A percentile compares a stretch with the other conserved stretches of the same genome.
Conservation (phyloP, 2,113 vertebrate genomes). For the Cepphus grylle region DNA sequence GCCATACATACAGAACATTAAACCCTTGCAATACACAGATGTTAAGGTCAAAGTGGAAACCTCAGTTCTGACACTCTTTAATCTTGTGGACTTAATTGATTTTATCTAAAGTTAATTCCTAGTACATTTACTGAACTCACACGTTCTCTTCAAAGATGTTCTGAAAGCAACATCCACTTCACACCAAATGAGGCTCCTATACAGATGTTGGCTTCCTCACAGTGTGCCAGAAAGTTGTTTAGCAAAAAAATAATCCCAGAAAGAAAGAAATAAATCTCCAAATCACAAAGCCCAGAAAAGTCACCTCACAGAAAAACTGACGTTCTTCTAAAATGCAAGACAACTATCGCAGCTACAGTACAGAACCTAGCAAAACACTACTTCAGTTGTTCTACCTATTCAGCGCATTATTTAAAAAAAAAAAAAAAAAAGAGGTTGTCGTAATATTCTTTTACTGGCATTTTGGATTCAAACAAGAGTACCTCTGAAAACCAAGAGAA, state of each 20-base stretch:
- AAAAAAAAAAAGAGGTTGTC: not conserved
- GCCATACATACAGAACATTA: not conserved
- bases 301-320: not conserved
- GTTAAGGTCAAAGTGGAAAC: not conserved
- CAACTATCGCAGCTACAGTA: not conserved
- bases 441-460: not conserved
- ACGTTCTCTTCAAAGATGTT: not conserved
- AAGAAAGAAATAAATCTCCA: not conserved
- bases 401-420: not conserved
- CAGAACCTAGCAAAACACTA: not conserved
- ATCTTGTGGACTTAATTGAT: not conserved
- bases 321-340: not conserved
- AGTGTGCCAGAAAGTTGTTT: not conserved
- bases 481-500: not conserved
- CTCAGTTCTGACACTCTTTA: not conserved
- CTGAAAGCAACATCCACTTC: not conserved
- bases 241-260: not conserved
- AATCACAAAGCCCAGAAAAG: not conserved
- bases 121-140: not conserved
- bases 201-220: not conserved
- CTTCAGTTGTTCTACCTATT: not conserved
- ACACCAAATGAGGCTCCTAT: not conserved
- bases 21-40: not conserved
- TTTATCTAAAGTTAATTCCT: not conserved
- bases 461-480: not conserved